These are phyloP conservation scores for Vannuccia rotundouncinata DNA, from an alignment of 2,888 invertebrate species.

Conservation along the genomic window DNA sequence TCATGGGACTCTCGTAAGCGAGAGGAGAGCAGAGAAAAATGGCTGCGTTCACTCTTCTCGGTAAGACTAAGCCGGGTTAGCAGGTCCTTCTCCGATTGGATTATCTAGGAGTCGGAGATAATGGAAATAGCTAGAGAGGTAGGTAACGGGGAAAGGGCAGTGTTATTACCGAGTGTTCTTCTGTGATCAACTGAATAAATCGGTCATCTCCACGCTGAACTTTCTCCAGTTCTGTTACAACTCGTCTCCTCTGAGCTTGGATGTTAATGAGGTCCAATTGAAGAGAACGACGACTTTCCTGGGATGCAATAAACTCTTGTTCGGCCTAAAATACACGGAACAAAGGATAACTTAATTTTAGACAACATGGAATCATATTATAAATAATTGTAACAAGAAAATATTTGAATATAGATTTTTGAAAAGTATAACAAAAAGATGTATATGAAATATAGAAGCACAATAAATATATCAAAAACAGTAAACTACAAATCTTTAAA, in stretches of 20 bases:
- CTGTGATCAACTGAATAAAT: constrained; percentile 68
- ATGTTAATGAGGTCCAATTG: constrained; percentile 46
- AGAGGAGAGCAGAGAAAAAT: constrained; percentile 67
- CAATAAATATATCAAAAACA: too few relatives aligned
- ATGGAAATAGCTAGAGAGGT: not conserved
- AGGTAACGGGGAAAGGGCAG: not conserved
- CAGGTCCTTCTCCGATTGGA: constrained; percentile 54
- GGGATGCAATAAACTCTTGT: constrained; percentile 46
- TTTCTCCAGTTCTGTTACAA: constrained; percentile 70
- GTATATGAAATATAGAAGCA: too few relatives aligned
- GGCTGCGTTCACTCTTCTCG: constrained; percentile 68
- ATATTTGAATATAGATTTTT: too few relatives aligned
- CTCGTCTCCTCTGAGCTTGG: constrained; percentile 61
- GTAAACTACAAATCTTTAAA: too few relatives aligned
- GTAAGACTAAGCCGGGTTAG: constrained; percentile 63
- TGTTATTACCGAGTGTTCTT: constrained; percentile 57
- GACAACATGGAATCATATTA: too few relatives aligned
- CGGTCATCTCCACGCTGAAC: constrained; percentile 70
- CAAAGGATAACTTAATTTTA: too few relatives aligned
- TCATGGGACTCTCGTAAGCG: constrained; percentile 75
- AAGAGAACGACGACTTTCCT: constrained; percentile 46
- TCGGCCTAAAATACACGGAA: constrained; percentile 52
- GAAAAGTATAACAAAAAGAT: too few relatives aligned
- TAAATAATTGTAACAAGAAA: too few relatives aligned
- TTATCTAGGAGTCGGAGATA: not conserved